Evolutionary conservation across 2,113 vertebrate species (phyloP), one percentile per base, ranked within the genome.

Genomic region (Ancistrus triradiatus): DNA sequence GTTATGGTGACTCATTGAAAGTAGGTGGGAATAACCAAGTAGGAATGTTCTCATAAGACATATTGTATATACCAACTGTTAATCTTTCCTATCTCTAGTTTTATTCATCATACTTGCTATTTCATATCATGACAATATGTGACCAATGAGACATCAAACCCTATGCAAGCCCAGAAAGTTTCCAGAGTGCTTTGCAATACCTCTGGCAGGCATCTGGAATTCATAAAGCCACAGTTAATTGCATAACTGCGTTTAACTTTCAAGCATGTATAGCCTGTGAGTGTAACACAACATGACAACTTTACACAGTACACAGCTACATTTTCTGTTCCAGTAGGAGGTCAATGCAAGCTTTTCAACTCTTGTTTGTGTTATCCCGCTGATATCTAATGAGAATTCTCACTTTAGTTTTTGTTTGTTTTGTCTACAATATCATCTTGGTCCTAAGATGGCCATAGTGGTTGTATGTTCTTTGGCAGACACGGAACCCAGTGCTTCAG

Each of bases 221-320:
- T 56, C 33, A 22, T 40, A 37, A 25, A 56, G 24, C 52, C 52
- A 38, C 14, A 18, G 19, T 38, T 38, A 56, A 56, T 24, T 56
- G 19, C 21, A 56, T 40, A 56, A 56, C 52, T 56, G 51, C 67
- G 59, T 63, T 63, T 25, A 40, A 10, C 15, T 40, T 40, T 42
- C 33, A 10, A 46, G 35, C 18, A 33, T 35, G 25, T 22, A 52
- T 40, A 35, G 59, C 28, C 19, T 55, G 38, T 33, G 22, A 6
- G 22, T 24, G 8, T 62, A 40, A n/a, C 22, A 47, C 50, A 55
- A 40, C 37, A 21, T 22, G 24, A 22, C 4, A 53, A 25, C 15
- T 31, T 37, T 37, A 14, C 44, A 38, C 11, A 63, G 31, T 22
- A 43, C 49, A 43, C 61, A 63, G 37, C 37, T 42, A 50, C 27